Evolutionary conservation across 2,888 invertebrate species (phyloP).

Genomic region (Lepidocyrtinus sp.): DNA sequence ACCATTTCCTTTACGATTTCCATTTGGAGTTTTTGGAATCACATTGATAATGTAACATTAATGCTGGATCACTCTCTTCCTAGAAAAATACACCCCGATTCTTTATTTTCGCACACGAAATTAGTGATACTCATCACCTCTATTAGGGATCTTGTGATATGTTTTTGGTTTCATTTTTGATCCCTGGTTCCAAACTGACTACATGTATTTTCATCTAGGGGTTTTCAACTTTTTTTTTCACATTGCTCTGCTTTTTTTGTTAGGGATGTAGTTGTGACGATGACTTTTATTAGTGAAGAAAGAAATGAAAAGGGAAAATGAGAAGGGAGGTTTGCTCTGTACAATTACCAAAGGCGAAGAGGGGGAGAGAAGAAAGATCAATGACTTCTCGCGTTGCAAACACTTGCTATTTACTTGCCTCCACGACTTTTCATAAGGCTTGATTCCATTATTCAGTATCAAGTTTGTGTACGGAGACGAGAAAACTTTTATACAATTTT

Average conservation of each 20-base stretch:
- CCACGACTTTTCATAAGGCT: conserved; percentile 22
- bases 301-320: conserved; percentile 17
- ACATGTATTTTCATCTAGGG: background rate
- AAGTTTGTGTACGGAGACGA: background rate
- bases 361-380: conserved; percentile 34
- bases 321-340: conserved; percentile 17
- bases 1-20: too few relatives aligned
- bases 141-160: background rate
- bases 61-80: background rate
- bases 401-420: conserved; percentile 18
- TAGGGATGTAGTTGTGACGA: background rate
- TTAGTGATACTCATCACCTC: background rate
- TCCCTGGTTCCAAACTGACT: background rate
- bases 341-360: too few relatives aligned
- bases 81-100: background rate
- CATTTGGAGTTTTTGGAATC: too few relatives aligned
- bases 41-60: background rate
- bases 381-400: conserved; percentile 40
- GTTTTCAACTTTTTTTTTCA: conserved; percentile 20
- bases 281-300: background rate
- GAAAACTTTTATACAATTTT: background rate
- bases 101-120: background rate
- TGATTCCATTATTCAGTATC: background rate
- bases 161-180: background rate
- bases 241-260: background rate